Conservation (phyloP, 1,140 invertebrate genomes). For the Bombus pyrosoma region DNA sequence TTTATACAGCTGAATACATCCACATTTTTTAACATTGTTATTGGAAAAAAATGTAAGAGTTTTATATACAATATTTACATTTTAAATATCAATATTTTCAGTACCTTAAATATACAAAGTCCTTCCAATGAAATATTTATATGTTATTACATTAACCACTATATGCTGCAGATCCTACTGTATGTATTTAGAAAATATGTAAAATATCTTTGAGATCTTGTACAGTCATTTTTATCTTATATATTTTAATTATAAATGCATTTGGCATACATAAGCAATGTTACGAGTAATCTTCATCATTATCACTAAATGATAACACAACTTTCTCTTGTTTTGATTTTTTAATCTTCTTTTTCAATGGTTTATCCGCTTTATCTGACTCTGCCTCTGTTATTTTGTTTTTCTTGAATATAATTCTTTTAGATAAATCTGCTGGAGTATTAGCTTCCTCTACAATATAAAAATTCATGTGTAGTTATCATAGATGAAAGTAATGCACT, state of each 20-base stretch:
- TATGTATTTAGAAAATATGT: neutral
- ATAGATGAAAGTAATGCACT: neutral
- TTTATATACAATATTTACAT: conserved; percentile 53
- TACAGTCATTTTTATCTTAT: neutral
- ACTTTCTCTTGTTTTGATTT: conserved; percentile 77
- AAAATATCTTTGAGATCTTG: neutral
- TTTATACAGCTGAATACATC: neutral
- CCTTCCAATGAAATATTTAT: neutral
- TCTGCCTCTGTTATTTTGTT: conserved; percentile 66
- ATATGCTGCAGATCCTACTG: neutral
- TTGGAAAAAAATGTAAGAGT: neutral
- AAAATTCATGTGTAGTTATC: conserved; percentile 35
- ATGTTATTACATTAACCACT: neutral
- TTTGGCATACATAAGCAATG: conserved; percentile 1
- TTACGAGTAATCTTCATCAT: conserved; percentile 79
- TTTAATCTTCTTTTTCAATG: conserved; percentile 75
- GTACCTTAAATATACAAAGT: neutral
- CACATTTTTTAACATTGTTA: neutral
- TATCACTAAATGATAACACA: conserved; percentile 82
- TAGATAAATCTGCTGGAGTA: conserved; percentile 82
- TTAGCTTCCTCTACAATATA: conserved; percentile 81
- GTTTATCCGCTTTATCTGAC: conserved; percentile 38
- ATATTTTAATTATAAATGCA: neutral
- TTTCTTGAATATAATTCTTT: conserved; percentile 83
- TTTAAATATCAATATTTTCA: conserved; percentile 2